These are phyloP conservation scores for Tenodera sinensis DNA, from an alignment of 2,888 invertebrate genomes.

Conservation along the genomic window DNA sequence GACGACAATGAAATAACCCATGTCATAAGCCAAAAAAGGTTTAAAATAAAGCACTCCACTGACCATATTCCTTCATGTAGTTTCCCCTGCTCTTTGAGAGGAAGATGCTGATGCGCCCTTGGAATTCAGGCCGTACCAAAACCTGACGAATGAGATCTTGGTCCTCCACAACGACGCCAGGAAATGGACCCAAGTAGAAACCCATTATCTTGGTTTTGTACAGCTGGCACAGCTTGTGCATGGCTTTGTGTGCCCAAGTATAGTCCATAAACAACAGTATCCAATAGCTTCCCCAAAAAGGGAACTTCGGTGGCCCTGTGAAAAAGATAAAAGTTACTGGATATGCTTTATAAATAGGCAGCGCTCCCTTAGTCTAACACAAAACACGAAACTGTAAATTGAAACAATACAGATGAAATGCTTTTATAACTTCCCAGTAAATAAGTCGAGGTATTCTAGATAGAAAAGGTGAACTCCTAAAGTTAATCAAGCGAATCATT, in stretches of 20 bases:
- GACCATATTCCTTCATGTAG: no score
- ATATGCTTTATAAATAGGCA: no score
- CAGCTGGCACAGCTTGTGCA: conserved; percentile 50
- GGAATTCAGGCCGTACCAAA: conserved; percentile 56
- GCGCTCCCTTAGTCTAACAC: no score
- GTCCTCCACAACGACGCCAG: conserved; percentile 53
- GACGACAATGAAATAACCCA: no score
- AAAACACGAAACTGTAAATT: no score
- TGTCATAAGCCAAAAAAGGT: no score
- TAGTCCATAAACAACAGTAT: conserved; percentile 53
- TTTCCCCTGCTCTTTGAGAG: conserved; percentile 36
- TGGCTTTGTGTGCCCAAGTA: conserved; percentile 51
- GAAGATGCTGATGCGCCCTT: conserved; percentile 55
- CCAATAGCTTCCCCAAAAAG: conserved; percentile 60
- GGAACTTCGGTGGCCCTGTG: conserved; percentile 59
- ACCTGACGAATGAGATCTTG: conserved; percentile 55
- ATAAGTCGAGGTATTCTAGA: no score
- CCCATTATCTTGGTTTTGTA: conserved; percentile 61
- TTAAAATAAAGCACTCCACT: no score
- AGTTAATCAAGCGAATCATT: no score
- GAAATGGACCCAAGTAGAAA: conserved; percentile 51
- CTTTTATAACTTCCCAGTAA: no score
- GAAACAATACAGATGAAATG: no score
- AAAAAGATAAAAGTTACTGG: background rate
- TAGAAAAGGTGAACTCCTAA: no score